Evolutionary conservation across 2,888 invertebrate genomes (phyloP).

Genomic region (Ormia ochracea): DNA sequence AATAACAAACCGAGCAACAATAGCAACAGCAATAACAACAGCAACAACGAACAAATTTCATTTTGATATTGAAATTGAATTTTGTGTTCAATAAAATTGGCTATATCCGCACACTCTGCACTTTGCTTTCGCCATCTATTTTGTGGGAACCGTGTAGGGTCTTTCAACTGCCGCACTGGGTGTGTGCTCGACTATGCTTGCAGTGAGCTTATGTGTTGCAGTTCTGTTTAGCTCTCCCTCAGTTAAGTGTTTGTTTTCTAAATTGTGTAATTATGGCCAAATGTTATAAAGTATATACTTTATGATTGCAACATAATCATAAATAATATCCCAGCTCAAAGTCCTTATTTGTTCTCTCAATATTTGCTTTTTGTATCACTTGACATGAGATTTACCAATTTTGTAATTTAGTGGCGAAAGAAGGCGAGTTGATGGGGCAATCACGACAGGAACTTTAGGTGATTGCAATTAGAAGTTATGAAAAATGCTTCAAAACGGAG

Average conservation of each 20-base stretch:
- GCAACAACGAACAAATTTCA: slow-evolving; percentile 32
- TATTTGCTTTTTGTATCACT: slow-evolving; percentile 13
- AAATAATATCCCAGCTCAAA: slow-evolving; percentile 52
- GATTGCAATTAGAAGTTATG: slow-evolving; percentile 6
- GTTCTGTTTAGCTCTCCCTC: slow-evolving; percentile 5
- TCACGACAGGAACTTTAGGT: slow-evolving; percentile 16
- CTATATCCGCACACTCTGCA: slow-evolving; percentile 23
- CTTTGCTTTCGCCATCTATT: background rate
- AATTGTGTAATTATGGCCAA: slow-evolving; percentile 64
- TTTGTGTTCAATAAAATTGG: slow-evolving; percentile 64
- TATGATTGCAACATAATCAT: slow-evolving; percentile 61
- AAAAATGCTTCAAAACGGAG: background rate
- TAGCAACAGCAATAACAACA: slow-evolving; percentile 6
- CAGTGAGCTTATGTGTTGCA: slow-evolving; percentile 11
- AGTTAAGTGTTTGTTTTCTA: slow-evolving; percentile 52
- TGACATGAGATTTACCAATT: slow-evolving; percentile 13
- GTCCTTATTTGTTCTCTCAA: slow-evolving; percentile 13
- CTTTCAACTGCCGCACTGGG: slow-evolving; percentile 10
- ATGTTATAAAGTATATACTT: slow-evolving; percentile 66
- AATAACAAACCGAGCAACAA: slow-evolving; percentile 36
- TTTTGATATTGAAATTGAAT: slow-evolving; percentile 64
- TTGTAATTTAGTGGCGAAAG: slow-evolving; percentile 28
- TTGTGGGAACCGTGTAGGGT: slow-evolving; percentile 33
- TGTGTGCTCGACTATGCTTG: background rate
- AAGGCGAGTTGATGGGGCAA: background rate